These are phyloP conservation scores for Tonatia bakeri DNA, from an alignment of 2,113 vertebrate genomes.

Conservation along the genomic window DNA sequence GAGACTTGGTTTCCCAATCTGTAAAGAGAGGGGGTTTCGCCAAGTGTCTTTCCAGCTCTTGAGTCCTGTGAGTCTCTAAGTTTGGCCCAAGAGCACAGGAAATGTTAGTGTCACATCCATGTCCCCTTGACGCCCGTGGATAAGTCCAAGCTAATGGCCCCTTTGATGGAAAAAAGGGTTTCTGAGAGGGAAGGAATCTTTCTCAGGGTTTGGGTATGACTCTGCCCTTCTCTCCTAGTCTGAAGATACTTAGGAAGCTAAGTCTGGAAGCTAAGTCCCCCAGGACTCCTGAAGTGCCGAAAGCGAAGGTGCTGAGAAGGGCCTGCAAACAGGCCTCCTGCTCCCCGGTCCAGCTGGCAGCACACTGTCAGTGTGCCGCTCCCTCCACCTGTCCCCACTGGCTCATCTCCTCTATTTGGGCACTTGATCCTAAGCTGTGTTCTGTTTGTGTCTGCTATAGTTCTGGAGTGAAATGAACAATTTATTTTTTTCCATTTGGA, in stretches of 20 bases:
- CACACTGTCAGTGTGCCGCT: not conserved
- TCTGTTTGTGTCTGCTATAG: not conserved
- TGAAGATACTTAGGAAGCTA: not conserved
- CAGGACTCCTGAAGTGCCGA: not conserved
- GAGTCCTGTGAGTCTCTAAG: not conserved
- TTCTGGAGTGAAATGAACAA: conserved; percentile 25
- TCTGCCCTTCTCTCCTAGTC: not conserved
- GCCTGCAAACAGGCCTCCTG: not conserved
- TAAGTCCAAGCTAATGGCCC: not conserved
- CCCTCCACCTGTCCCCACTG: not conserved
- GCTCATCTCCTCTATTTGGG: not conserved
- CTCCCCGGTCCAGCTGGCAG: not conserved
- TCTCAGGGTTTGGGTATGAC: not conserved
- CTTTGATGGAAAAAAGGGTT: not conserved
- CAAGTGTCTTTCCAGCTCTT: not conserved
- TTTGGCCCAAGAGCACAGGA: not conserved
- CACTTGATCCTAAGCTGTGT: not conserved
- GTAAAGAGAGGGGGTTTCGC: not conserved
- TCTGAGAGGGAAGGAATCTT: not conserved
- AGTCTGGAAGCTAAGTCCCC: not conserved
- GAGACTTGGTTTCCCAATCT: not conserved
- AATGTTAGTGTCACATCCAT: not conserved
- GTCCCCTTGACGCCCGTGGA: not conserved
- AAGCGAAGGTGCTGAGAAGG: not conserved
- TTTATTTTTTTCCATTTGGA: conserved; percentile 42